A percentile compares a stretch with the other conserved stretches of the same genome.
Evolutionary conservation across 2,113 vertebrate species (phyloP).

Genomic region (Solea solea): DNA sequence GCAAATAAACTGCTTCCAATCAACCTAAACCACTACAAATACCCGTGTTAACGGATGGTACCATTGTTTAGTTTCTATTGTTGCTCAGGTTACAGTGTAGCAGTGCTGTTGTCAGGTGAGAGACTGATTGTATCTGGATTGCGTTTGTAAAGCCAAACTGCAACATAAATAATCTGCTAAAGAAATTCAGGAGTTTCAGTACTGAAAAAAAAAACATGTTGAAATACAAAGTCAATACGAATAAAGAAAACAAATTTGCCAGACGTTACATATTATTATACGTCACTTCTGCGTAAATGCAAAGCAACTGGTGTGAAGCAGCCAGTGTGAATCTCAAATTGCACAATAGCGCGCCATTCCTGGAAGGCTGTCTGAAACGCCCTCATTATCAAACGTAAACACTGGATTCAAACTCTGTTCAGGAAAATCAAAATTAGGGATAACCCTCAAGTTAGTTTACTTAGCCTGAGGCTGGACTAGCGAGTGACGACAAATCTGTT

Average conservation of each 20-base stretch:
- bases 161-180: neutral
- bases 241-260: neutral
- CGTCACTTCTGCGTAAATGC: neutral
- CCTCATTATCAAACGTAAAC: slow-evolving; percentile 28
- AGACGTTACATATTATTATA: neutral
- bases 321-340: neutral
- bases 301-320: neutral
- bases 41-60: neutral
- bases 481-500: slow-evolving; percentile 61
- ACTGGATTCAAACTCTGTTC: slow-evolving; percentile 26
- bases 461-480: slow-evolving; percentile 37
- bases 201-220: no score
- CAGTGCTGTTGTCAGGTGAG: neutral
- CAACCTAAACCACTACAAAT: slow-evolving; percentile 25
- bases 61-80: neutral
- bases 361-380: neutral
- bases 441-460: slow-evolving; percentile 57
- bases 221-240: neutral
- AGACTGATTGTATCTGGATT: no score
- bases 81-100: neutral
- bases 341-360: neutral
- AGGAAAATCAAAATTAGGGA: slow-evolving; percentile 48
- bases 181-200: neutral
- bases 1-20: slow-evolving; percentile 5
- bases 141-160: neutral